Conservation (phyloP, 30 jellyfish, hydroid and myxozoan genomes). For the Hydractinia echinata region DNA sequence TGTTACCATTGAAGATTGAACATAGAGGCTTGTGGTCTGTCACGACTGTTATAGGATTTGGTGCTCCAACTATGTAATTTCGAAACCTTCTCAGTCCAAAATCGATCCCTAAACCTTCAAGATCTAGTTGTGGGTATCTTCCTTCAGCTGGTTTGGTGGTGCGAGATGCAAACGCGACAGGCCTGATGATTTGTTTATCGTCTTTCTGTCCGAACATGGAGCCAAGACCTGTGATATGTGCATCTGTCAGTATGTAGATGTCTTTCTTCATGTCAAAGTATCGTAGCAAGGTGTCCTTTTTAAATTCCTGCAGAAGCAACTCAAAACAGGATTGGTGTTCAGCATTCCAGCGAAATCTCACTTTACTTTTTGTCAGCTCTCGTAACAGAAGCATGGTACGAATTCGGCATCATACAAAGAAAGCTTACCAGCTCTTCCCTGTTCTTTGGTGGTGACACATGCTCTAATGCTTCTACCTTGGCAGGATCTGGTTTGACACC, state of each 20-base stretch:
- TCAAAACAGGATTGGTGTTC: constrained; percentile 30
- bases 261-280: constrained; percentile 22
- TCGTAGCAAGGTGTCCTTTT: background rate
- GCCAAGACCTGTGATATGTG: background rate
- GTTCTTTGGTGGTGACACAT: constrained; percentile 17
- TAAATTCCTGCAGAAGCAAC: constrained; percentile 3
- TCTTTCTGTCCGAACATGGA: constrained; percentile 32
- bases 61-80: constrained; percentile 44
- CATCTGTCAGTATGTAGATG: constrained; percentile 19
- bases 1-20: constrained; percentile 3
- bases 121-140: constrained; percentile 48
- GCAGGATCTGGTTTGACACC: constrained; percentile 35
- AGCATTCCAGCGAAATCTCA: constrained; percentile 10
- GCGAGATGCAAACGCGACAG: constrained; percentile 56
- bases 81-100: constrained; percentile 48
- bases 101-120: constrained; percentile 46
- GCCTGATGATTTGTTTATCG: constrained; percentile 11
- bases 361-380: constrained; percentile 13
- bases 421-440: constrained; percentile 17
- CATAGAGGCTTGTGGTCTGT: constrained; percentile 48
- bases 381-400: constrained; percentile 34
- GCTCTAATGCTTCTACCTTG: constrained; percentile 5
- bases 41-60: constrained; percentile 25
- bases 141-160: constrained; percentile 39
- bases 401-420: constrained; percentile 31